These are phyloP conservation scores for Poliocrania exsul DNA, from an alignment of 2,797 vertebrate genomes.

Conservation along the genomic window DNA sequence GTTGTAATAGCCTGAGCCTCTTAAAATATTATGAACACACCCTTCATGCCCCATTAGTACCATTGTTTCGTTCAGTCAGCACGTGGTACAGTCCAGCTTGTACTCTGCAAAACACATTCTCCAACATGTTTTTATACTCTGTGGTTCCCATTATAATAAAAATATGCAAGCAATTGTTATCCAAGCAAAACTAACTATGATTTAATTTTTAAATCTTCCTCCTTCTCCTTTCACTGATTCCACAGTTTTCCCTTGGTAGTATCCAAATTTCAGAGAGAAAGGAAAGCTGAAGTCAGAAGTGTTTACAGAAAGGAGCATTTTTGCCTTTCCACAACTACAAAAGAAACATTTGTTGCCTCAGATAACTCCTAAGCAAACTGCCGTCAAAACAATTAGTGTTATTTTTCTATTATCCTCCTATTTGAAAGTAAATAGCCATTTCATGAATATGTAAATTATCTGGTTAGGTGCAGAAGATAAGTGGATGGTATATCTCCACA, in stretches of 20 bases:
- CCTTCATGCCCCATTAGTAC: background rate
- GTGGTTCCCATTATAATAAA: background rate
- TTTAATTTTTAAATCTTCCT: constrained; percentile 33
- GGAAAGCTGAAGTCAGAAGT: constrained; percentile 64
- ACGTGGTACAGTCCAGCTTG: background rate
- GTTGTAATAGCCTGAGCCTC: background rate
- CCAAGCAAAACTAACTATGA: background rate
- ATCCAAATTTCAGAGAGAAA: constrained; percentile 35
- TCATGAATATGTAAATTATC: constrained; percentile 86
- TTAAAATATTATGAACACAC: background rate
- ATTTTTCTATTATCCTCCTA: constrained; percentile 82
- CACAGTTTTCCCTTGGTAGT: background rate
- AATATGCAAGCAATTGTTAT: background rate
- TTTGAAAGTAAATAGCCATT: constrained; percentile 81
- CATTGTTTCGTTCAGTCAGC: background rate
- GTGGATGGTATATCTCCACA: constrained; percentile 42
- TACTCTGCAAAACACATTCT: background rate
- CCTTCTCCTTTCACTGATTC: background rate
- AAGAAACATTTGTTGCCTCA: constrained; percentile 79
- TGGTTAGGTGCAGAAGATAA: constrained; percentile 77
- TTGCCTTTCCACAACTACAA: constrained; percentile 70
- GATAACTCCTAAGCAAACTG: constrained; percentile 80
- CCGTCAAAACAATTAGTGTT: constrained; percentile 86
- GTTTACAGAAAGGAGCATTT: constrained; percentile 38
- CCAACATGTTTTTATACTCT: background rate